A percentile compares a stretch with the other conserved stretches of the same genome.
These are phyloP conservation scores for Tarsius wallacei DNA, from an alignment of 2,797 vertebrate species.

Conservation along the genomic window DNA sequence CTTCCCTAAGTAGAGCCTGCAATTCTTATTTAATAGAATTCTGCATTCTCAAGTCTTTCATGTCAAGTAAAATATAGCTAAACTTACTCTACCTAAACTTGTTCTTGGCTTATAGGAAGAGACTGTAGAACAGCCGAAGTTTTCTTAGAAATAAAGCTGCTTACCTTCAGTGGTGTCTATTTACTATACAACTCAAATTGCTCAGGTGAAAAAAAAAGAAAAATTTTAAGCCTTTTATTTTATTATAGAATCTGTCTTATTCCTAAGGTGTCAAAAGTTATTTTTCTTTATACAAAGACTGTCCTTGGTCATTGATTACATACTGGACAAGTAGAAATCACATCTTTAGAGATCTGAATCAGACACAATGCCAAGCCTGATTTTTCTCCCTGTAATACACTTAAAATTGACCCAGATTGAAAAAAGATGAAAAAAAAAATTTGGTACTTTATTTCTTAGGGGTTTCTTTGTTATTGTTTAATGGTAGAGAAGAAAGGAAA, in stretches of 20 bases:
- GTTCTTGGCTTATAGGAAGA: neutral
- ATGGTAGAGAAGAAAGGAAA: neutral
- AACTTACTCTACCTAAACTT: neutral
- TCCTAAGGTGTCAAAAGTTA: neutral
- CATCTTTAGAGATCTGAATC: neutral
- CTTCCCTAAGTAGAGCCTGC: neutral
- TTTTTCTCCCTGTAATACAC: neutral
- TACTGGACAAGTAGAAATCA: neutral
- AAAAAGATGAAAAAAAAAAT: neutral
- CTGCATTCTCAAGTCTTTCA: neutral
- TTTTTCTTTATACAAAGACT: neutral
- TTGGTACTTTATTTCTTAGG: neutral
- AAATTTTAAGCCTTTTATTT: neutral
- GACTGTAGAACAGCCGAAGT: neutral
- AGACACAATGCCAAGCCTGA: neutral
- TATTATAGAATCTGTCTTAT: neutral
- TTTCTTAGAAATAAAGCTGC: neutral
- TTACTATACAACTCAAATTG: neutral
- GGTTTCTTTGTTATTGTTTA: neutral
- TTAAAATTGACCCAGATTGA: neutral
- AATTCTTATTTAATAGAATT: conserved; percentile 3
- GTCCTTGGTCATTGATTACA: neutral
- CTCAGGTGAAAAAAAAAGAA: neutral
- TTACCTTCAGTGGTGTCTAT: neutral
- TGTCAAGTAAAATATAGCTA: neutral